Evolutionary conservation across 2,888 invertebrate species (phyloP).

Genomic region (Apodemia duryi): DNA sequence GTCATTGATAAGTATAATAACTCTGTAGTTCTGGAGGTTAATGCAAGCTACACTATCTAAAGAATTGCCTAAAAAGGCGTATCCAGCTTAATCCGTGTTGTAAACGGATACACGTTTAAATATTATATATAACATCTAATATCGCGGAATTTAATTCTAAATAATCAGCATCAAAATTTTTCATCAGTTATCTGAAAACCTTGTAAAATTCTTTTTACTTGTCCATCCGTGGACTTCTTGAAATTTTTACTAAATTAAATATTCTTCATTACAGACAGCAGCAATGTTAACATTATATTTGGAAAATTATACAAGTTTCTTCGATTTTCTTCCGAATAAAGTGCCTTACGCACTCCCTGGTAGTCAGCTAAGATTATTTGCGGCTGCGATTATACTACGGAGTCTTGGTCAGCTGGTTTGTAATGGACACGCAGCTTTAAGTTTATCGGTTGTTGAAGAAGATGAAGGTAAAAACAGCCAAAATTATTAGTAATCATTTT

Average conservation of each 20-base stretch:
- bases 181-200: no score
- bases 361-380: constrained; percentile 62
- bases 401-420: constrained; percentile 89
- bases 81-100: no score
- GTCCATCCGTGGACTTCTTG: no score
- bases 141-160: no score
- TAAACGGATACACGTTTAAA: no score
- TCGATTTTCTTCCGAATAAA: constrained; percentile 68
- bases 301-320: constrained; percentile 81
- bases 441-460: constrained; percentile 42
- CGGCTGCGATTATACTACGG: constrained; percentile 84
- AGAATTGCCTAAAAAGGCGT: no score
- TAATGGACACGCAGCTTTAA: constrained; percentile 85
- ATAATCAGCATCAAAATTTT: no score
- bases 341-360: constrained; percentile 47
- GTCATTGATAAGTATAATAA: no score
- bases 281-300: constrained; percentile 83
- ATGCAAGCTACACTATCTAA: no score
- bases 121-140: no score
- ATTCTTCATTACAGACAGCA: constrained; percentile 77
- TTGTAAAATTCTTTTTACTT: no score
- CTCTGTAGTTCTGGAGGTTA: no score
- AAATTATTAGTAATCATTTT: not conserved
- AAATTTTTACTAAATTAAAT: not conserved
- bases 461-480: constrained; percentile 35